Evolutionary conservation across 2,113 vertebrate genomes (phyloP), one percentile per base, ranked within the genome.

Genomic region (Mugil cephalus): DNA sequence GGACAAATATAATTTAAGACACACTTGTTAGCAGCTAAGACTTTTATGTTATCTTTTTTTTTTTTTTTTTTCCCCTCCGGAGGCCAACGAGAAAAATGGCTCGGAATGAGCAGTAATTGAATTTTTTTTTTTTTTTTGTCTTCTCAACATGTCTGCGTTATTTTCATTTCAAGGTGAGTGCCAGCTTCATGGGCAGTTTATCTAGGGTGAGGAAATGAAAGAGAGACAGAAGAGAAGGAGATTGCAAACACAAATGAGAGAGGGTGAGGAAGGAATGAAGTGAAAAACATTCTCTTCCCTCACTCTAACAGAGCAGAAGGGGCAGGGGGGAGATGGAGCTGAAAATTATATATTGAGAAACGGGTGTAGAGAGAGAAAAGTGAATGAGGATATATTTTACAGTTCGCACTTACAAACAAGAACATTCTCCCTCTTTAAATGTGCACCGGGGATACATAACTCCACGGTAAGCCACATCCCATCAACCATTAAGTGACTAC

Each of bases 111-210:
- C 15, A 6, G 60, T 69, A 69, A 79, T 73, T 58, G 11, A 81
- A 68, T 75, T 83, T 69, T 78, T 9, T 75, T 83, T 69, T 78
- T 9, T 30, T 69, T 54, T 74, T 74, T 17, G 70, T 36, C 35
- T 77, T 82, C 77, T 72, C 54, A 79, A 77, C 45, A 74, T 51
- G 39, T 75, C 65, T 79, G 35, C 69, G 19, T 61, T 72, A 58
- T 72, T 66, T 21, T 75, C 13, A 38, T 69, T 84, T 86, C 69
- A 83, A 81, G 81, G 83, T 80, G 69, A 80, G 64, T 61, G 42
- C 52, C 42, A 68, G 70, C 47, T 85, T 61, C 52, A 81, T 79
- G 64, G 21, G 18, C 40, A 52, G 13, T 56, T 76, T 54, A 55
- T 53, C 30, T 55, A 39, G 40, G 40, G 8, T 62, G 52, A 63